A percentile compares a stretch with the other conserved stretches of the same genome.
phyloP scores from a whole-genome alignment of 2,113 vertebrate genomes.

The Rhinogobius similis region DNA sequence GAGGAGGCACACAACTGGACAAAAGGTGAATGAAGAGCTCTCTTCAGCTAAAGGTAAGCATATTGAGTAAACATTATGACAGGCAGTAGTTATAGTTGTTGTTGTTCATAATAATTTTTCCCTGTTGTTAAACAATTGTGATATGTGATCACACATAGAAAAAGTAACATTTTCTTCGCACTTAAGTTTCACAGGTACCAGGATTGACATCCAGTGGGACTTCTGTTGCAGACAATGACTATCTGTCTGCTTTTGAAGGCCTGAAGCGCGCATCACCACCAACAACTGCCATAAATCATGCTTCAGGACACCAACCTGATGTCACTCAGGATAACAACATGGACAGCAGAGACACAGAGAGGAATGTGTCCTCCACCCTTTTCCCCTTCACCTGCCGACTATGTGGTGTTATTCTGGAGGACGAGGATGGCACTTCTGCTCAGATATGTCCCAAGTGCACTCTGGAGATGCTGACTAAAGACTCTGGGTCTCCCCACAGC shows the following conservation, averaged over 20 bases:
- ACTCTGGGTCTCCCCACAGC: conserved; percentile 65
- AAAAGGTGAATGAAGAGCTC: conserved; percentile 51
- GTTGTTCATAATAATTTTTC: background rate
- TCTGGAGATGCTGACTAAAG: conserved; percentile 83
- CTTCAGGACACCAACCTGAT: conserved; percentile 42
- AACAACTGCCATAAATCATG: conserved; percentile 44
- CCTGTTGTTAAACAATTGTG: background rate
- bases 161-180: background rate
- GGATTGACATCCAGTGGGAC: conserved; percentile 73
- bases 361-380: conserved; percentile 82
- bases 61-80: too few relatives aligned
- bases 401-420: conserved; percentile 89
- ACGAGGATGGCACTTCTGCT: conserved; percentile 85
- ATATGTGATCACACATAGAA: background rate
- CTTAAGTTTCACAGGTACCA: conserved; percentile 65
- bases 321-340: conserved; percentile 32
- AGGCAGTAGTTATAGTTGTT: too few relatives aligned
- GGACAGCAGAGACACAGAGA: conserved; percentile 48
- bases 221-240: conserved; percentile 66
- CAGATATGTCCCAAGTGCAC: conserved; percentile 90
- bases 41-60: conserved; percentile 54
- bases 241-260: conserved; percentile 76
- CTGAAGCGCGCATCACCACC: conserved; percentile 69
- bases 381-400: conserved; percentile 91
- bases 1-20: conserved; percentile 73